phyloP scores from a whole-genome alignment of 2,888 invertebrate genomes.

The Biston betularia region DNA sequence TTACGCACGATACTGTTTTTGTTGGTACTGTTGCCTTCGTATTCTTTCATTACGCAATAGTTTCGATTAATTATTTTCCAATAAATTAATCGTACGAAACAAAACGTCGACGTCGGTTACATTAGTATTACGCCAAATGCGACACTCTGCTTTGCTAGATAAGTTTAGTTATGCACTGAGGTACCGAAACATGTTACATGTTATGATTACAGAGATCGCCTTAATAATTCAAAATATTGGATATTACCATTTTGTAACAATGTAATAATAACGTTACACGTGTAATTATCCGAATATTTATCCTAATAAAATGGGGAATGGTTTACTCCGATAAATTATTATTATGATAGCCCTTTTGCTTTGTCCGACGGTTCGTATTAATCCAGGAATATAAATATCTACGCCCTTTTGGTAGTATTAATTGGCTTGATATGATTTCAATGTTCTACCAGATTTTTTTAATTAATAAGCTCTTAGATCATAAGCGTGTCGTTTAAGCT shows the following conservation, averaged over 20 bases:
- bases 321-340: constrained; percentile 14
- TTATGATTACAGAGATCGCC: too few species aligned
- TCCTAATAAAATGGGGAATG: constrained; percentile 14
- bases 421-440: not conserved
- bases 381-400: not conserved
- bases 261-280: constrained; percentile 16
- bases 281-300: constrained; percentile 21
- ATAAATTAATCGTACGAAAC: too few species aligned
- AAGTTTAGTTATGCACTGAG: too few species aligned
- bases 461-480: not conserved
- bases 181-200: too few species aligned
- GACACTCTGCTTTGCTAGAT: too few species aligned
- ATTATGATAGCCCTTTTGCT: constrained; percentile 14
- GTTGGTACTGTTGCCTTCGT: too few species aligned
- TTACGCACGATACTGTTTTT: too few species aligned
- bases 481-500: not conserved
- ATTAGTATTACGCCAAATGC: too few species aligned
- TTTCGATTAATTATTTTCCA: too few species aligned
- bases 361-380: not conserved
- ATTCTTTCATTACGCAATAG: too few species aligned
- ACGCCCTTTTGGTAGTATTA: not conserved
- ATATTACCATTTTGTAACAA: not conserved
- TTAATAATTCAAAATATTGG: not conserved
- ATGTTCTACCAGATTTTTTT: not conserved
- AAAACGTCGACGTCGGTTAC: too few species aligned